A percentile compares a stretch with the other conserved stretches of the same genome.
These are phyloP conservation scores for Drosophila bocqueti DNA, from an alignment of 1,140 invertebrate genomes.

Conservation along the genomic window DNA sequence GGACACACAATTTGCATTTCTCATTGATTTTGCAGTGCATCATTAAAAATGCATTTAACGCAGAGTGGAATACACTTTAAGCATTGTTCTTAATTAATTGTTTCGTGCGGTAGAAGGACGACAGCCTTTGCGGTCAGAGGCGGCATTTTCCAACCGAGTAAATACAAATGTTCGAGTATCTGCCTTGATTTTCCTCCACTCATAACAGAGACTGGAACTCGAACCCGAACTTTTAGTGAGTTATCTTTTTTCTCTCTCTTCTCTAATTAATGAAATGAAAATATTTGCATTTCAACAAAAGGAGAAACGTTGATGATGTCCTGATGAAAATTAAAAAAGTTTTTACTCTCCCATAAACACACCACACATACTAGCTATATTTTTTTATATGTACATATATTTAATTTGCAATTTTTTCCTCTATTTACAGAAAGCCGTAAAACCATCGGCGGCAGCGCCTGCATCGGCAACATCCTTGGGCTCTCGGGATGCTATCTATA, in stretches of 20 bases:
- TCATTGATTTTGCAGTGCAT: slow-evolving; percentile 70
- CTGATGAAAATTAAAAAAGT: slow-evolving; percentile 72
- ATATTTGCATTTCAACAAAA: slow-evolving; percentile 66
- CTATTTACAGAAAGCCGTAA: slow-evolving; percentile 77
- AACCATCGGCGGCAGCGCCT: slow-evolving; percentile 59
- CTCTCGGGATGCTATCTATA: slow-evolving; percentile 85
- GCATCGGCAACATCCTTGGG: slow-evolving; percentile 46
- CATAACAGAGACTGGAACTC: slow-evolving; percentile 3
- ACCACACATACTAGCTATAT: slow-evolving; percentile 2
- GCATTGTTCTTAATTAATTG: slow-evolving; percentile 75
- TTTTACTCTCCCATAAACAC: slow-evolving; percentile 19
- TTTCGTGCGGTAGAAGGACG: slow-evolving; percentile 32
- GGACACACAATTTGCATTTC: slow-evolving; percentile 43
- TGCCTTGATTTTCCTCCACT: slow-evolving; percentile 4
- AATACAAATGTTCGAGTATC: background rate
- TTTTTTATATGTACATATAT: background rate
- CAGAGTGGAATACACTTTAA: slow-evolving; percentile 34
- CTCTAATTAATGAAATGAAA: slow-evolving; percentile 74
- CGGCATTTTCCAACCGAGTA: slow-evolving; percentile 7
- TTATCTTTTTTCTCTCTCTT: background rate
- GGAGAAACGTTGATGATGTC: slow-evolving; percentile 26
- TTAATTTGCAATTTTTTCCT: slow-evolving; percentile 17
- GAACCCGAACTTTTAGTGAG: slow-evolving; percentile 6
- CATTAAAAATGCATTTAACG: slow-evolving; percentile 80
- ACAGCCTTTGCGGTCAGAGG: slow-evolving; percentile 48